Evolutionary conservation across 2,888 invertebrate genomes (phyloP).

Genomic region (Catocala nupta): DNA sequence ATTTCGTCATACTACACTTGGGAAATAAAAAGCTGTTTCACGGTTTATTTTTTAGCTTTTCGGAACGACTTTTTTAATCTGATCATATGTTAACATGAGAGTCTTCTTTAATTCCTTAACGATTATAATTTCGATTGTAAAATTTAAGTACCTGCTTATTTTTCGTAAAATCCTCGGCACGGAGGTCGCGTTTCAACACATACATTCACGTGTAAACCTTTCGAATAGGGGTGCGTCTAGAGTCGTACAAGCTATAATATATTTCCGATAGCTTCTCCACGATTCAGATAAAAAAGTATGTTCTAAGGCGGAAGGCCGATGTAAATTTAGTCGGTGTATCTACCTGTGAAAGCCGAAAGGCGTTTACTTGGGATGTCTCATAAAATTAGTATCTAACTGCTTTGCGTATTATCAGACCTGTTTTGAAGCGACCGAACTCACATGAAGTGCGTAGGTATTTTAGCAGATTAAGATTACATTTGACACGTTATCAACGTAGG

Average conservation of each 20-base stretch:
- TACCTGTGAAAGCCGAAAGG: slow-evolving; percentile 69
- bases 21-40: slow-evolving; percentile 59
- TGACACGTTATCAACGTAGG: slow-evolving; percentile 75
- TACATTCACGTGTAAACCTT: slow-evolving; percentile 33
- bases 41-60: slow-evolving; percentile 57
- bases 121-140: slow-evolving; percentile 57
- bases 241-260: slow-evolving; percentile 26
- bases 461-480: slow-evolving; percentile 70
- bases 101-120: slow-evolving; percentile 63
- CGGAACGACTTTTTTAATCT: slow-evolving; percentile 62
- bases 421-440: slow-evolving; percentile 68
- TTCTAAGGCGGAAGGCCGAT: slow-evolving; percentile 60
- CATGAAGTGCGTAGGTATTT: slow-evolving; percentile 72
- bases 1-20: slow-evolving; percentile 60
- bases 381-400: slow-evolving; percentile 84
- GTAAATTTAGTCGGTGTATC: slow-evolving; percentile 62
- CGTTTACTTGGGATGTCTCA: slow-evolving; percentile 76
- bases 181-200: slow-evolving; percentile 51
- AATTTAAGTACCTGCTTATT: slow-evolving; percentile 47
- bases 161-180: slow-evolving; percentile 50
- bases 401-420: slow-evolving; percentile 77
- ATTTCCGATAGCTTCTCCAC: slow-evolving; percentile 26
- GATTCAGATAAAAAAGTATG: slow-evolving; percentile 47
- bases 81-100: slow-evolving; percentile 56
- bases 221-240: slow-evolving; percentile 38